Conservation (phyloP, 2,113 vertebrate species). For the Crocuta crocuta region DNA sequence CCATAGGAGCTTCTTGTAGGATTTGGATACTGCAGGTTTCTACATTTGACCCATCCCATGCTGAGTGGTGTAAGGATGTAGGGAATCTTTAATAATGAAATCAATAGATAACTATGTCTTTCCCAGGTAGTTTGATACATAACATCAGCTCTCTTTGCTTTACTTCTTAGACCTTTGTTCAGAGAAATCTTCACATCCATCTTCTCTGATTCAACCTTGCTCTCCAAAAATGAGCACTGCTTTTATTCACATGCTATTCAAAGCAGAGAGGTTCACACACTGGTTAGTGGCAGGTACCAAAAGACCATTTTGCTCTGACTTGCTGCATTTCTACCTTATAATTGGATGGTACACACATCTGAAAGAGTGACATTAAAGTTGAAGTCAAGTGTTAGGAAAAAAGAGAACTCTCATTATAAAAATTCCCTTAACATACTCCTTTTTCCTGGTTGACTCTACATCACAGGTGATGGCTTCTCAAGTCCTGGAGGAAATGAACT, state of each 20-base stretch:
- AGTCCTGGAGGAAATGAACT: neutral
- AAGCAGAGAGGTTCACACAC: neutral
- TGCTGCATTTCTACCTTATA: neutral
- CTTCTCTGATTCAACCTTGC: neutral
- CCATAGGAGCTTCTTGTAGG: neutral
- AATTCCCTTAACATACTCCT: neutral
- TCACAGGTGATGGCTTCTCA: neutral
- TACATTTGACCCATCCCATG: neutral
- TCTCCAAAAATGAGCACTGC: neutral
- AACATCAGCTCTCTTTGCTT: neutral
- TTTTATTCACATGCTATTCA: slow-evolving; percentile 45
- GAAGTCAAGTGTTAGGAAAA: neutral
- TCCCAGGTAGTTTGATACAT: neutral
- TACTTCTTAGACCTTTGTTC: neutral
- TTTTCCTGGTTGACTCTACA: neutral
- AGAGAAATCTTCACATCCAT: neutral
- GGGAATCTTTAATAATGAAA: neutral
- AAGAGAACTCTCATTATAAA: neutral
- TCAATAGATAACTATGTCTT: neutral
- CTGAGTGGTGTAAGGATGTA: neutral
- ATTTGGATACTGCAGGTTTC: neutral
- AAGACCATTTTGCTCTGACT: neutral
- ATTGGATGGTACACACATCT: neutral
- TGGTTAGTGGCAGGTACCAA: neutral
- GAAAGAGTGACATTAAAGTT: neutral